Conservation (phyloP, 1,140 invertebrate genomes). For the Lethocerus indicus region DNA sequence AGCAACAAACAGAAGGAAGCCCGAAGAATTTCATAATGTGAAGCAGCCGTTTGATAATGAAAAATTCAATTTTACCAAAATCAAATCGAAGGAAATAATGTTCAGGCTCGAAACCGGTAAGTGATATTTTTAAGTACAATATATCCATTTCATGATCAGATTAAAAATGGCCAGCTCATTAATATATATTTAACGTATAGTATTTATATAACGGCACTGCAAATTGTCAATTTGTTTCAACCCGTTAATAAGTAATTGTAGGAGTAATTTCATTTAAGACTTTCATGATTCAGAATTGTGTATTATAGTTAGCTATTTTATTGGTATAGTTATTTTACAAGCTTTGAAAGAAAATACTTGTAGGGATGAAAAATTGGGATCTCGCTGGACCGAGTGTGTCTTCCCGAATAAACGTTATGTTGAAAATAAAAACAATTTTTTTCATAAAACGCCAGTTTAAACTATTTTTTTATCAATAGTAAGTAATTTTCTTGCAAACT, state of each 20-base stretch:
- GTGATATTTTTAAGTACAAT: too few relatives aligned
- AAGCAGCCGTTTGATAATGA: constrained; percentile 37
- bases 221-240: neutral
- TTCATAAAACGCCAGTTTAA: too few relatives aligned
- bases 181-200: neutral
- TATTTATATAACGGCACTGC: too few relatives aligned
- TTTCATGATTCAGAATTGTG: too few relatives aligned
- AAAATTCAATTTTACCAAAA: constrained; percentile 50
- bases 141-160: neutral
- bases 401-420: too few relatives aligned
- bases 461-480: too few relatives aligned
- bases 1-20: constrained; percentile 34
- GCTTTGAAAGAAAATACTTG: too few relatives aligned
- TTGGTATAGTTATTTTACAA: too few relatives aligned
- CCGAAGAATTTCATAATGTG: constrained; percentile 36
- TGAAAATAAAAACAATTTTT: too few relatives aligned
- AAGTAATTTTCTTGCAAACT: neutral
- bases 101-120: constrained; percentile 25
- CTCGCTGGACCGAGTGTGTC: too few relatives aligned
- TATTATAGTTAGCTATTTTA: too few relatives aligned
- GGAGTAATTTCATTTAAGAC: neutral
- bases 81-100: constrained; percentile 36
- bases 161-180: neutral
- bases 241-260: constrained; percentile 12
- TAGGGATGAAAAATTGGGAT: too few relatives aligned